Evolutionary conservation across 2,888 invertebrate genomes (phyloP).

Genomic region (Cenopis cana): DNA sequence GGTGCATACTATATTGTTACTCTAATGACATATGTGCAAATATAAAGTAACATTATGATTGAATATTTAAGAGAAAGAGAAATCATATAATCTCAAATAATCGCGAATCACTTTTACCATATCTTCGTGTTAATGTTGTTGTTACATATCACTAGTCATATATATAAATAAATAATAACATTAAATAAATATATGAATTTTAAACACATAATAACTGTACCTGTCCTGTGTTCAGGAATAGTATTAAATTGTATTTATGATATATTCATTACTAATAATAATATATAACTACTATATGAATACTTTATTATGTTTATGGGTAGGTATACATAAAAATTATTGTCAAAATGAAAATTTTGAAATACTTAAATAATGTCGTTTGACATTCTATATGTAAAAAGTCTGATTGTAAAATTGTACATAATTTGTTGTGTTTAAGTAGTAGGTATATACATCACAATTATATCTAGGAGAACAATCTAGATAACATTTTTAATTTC

Average conservation of each 20-base stretch:
- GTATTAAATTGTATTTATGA: slow-evolving; percentile 60
- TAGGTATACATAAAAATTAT: slow-evolving; percentile 32
- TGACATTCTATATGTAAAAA: slow-evolving; percentile 65
- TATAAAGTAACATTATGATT: slow-evolving; percentile 42
- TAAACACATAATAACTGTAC: slow-evolving; percentile 73
- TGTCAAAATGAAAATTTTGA: slow-evolving; percentile 41
- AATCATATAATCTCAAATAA: slow-evolving; percentile 52
- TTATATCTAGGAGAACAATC: slow-evolving; percentile 23
- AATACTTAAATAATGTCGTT: slow-evolving; percentile 30
- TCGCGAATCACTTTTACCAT: slow-evolving; percentile 66
- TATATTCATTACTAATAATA: slow-evolving; percentile 46
- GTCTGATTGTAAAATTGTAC: slow-evolving; percentile 77
- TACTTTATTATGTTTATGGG: slow-evolving; percentile 48
- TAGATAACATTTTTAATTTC: slow-evolving; percentile 5
- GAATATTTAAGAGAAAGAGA: slow-evolving; percentile 40
- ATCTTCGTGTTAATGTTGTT: slow-evolving; percentile 75
- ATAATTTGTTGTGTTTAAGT: slow-evolving; percentile 34
- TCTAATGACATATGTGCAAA: slow-evolving; percentile 48
- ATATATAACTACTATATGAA: slow-evolving; percentile 43
- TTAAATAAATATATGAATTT: slow-evolving; percentile 59
- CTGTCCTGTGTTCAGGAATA: slow-evolving; percentile 83
- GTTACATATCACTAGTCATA: slow-evolving; percentile 84
- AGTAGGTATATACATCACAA: slow-evolving; percentile 41
- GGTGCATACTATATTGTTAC: slow-evolving; percentile 70
- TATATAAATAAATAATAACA: slow-evolving; percentile 58